These are phyloP conservation scores for Okamejei kenojei DNA, from an alignment of 2,797 vertebrate species.

Conservation along the genomic window DNA sequence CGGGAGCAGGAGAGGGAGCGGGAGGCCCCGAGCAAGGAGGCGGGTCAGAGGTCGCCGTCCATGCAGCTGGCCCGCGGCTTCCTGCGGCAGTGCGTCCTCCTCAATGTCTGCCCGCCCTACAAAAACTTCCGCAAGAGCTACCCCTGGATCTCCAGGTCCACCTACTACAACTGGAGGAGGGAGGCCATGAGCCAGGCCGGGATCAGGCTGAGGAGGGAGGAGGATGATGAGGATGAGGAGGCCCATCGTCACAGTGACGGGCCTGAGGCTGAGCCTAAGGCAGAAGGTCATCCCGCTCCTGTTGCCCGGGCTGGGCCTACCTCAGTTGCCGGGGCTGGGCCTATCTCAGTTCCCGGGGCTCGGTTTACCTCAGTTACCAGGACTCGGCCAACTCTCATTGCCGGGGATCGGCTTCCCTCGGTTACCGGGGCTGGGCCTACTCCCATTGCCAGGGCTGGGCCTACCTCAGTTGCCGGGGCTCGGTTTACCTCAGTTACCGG, in stretches of 20 bases:
- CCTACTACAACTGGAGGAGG: constrained; percentile 93
- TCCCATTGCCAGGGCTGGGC: no score
- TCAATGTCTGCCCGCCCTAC: constrained; percentile 79
- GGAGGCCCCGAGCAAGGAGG: constrained; percentile 43
- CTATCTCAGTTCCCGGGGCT: no score
- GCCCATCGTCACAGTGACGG: constrained; percentile 54
- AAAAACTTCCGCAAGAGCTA: constrained; percentile 82
- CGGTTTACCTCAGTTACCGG: no score
- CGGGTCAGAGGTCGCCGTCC: constrained; percentile 49
- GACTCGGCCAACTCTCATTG: no score
- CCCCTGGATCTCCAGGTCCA: constrained; percentile 86
- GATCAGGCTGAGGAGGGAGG: no score
- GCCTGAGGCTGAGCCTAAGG: constrained; percentile 56
- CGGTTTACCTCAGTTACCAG: no score
- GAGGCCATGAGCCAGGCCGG: constrained; percentile 64
- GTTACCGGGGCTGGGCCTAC: no score
- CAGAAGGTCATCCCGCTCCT: constrained; percentile 45
- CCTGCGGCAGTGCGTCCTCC: constrained; percentile 79
- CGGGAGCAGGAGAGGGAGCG: constrained; percentile 50
- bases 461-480: no score
- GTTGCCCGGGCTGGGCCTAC: constrained; percentile 40
- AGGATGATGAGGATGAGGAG: no score
- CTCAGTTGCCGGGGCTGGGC: no score
- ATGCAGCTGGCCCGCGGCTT: constrained; percentile 88
- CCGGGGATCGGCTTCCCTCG: no score